Percentiles rank a stretch among this genome's conserved stretches.
Conservation (phyloP, 2,888 invertebrate species). For the Heteromyza rotundicornis region DNA sequence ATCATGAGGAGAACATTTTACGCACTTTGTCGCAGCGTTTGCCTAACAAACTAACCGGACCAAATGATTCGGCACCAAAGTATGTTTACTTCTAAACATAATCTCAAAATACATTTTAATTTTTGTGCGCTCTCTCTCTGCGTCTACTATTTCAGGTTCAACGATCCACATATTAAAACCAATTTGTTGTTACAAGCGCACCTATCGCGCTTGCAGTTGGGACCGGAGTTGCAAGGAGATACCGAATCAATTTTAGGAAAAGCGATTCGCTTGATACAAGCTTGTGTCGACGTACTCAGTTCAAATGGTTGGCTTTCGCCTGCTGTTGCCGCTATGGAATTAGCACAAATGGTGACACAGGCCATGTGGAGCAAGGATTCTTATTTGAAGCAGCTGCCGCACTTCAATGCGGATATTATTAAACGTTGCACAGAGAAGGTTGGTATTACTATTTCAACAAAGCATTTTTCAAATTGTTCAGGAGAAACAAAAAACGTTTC, state of each 20-base stretch:
- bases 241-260: conserved; percentile 86
- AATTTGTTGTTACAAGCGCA: conserved; percentile 96
- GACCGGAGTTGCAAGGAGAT: conserved; percentile 96
- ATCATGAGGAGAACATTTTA: conserved; percentile 91
- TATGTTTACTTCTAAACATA: conserved; percentile 60
- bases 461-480: background rate
- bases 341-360: conserved; percentile 99
- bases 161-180: conserved; percentile 97
- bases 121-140: background rate
- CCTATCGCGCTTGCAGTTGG: conserved; percentile 89
- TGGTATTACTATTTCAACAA: background rate
- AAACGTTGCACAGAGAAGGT: conserved; percentile 87
- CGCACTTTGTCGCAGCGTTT: conserved; percentile 65
- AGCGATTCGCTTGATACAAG: conserved; percentile 86
- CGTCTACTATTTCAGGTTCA: conserved; percentile 71
- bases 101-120: background rate
- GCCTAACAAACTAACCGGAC: conserved; percentile 69
- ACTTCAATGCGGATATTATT: conserved; percentile 87
- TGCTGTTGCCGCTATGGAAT: conserved; percentile 98
- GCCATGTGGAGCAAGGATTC: conserved; percentile 99
- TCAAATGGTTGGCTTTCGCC: conserved; percentile 98
- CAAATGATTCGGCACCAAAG: conserved; percentile 72
- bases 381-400: conserved; percentile 95
- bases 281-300: conserved; percentile 94
- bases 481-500: too few relatives aligned